Evolutionary conservation across 2,888 invertebrate genomes (phyloP).

Genomic region (Hartigia nigra): DNA sequence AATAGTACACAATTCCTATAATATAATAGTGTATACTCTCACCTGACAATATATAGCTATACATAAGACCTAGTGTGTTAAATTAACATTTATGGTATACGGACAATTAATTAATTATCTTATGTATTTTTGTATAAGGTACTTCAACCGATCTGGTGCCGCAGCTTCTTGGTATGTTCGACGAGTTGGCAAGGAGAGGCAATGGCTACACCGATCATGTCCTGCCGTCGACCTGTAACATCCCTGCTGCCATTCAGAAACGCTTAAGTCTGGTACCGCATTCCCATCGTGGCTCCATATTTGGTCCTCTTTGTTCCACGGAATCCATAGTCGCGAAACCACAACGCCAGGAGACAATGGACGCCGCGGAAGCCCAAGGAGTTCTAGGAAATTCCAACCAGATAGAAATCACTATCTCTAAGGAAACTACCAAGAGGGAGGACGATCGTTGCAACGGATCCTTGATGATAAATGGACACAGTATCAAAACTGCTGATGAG

Average conservation of each 20-base stretch:
- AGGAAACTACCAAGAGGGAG: neutral
- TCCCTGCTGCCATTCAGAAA: conserved; percentile 56
- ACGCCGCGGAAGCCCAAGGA: conserved; percentile 2
- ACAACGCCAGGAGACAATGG: neutral
- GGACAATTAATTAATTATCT: neutral
- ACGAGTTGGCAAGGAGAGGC: conserved; percentile 73
- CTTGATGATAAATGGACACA: conserved; percentile 10
- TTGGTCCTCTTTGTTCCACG: conserved; percentile 45
- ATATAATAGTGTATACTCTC: neutral
- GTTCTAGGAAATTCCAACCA: neutral
- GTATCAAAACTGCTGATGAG: conserved; percentile 62
- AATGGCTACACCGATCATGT: conserved; percentile 45
- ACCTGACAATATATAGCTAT: neutral
- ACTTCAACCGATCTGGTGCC: conserved; percentile 88
- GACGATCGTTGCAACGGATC: conserved; percentile 11
- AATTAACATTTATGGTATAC: neutral
- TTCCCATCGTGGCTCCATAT: conserved; percentile 54
- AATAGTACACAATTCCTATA: neutral
- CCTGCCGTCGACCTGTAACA: conserved; percentile 44
- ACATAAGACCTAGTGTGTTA: neutral
- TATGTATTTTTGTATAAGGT: conserved; percentile 71
- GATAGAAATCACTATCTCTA: neutral
- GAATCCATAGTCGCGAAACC: conserved; percentile 16
- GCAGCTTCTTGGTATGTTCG: conserved; percentile 87
- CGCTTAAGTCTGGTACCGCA: conserved; percentile 55